phyloP scores from a whole-genome alignment of 1,140 invertebrate genomes.

The Magallana ariakensis region DNA sequence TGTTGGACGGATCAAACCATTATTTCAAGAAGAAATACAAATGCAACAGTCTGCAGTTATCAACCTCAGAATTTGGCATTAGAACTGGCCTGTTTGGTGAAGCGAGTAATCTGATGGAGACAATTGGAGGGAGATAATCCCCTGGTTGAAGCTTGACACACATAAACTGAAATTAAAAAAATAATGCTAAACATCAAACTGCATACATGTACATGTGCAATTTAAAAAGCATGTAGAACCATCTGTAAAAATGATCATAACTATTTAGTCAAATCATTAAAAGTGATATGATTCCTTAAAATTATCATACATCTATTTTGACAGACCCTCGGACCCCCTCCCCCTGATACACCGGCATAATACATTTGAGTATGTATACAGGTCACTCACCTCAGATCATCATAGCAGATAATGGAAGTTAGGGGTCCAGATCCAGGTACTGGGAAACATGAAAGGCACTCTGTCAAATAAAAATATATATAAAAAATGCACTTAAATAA shows the following conservation, averaged over 20 bases:
- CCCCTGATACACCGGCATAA: too few species aligned
- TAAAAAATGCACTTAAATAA: background rate
- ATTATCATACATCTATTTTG: too few species aligned
- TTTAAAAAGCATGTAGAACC: too few species aligned
- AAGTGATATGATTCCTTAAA: too few species aligned
- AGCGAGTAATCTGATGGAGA: slow-evolving; percentile 40
- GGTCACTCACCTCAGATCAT: slow-evolving; percentile 68
- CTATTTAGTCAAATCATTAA: too few species aligned
- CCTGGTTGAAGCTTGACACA: slow-evolving; percentile 71
- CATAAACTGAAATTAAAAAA: slow-evolving; percentile 62
- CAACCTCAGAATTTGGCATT: slow-evolving; percentile 5
- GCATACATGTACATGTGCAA: too few species aligned
- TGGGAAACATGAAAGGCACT: slow-evolving; percentile 57
- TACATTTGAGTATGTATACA: background rate
- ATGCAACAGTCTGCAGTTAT: background rate
- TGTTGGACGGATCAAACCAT: too few species aligned
- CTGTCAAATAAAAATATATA: slow-evolving; percentile 59
- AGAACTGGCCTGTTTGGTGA: slow-evolving; percentile 31
- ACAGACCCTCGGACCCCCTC: too few species aligned
- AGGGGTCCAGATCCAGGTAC: slow-evolving; percentile 71
- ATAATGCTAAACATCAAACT: too few species aligned
- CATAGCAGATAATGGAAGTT: slow-evolving; percentile 70
- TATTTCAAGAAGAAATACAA: too few species aligned
- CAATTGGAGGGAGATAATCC: slow-evolving; percentile 65
- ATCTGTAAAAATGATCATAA: too few species aligned